These are phyloP conservation scores for Heliocidaris erythrogramma DNA, from an alignment of 35 echinoderm and acorn worm species.

Conservation along the genomic window DNA sequence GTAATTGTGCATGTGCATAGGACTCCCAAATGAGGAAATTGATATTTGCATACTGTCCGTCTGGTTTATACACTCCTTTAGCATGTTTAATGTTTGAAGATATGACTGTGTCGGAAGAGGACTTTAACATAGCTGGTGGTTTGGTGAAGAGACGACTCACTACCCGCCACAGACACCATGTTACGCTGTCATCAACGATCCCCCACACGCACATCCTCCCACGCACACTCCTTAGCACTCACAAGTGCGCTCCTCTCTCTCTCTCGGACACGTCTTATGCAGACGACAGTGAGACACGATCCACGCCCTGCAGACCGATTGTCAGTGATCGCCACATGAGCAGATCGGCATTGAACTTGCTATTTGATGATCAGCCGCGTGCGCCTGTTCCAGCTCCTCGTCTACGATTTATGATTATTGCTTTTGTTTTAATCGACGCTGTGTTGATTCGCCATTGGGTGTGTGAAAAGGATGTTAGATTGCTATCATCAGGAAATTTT, in stretches of 20 bases:
- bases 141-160: not conserved
- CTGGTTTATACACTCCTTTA: not conserved
- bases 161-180: not conserved
- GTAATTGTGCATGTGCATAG: not conserved
- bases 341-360: not conserved
- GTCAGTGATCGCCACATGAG: not conserved
- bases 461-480: not conserved
- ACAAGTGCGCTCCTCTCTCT: not conserved
- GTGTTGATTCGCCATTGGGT: not conserved
- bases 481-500: not conserved
- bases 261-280: not conserved
- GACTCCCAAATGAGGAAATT: not conserved
- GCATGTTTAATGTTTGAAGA: not conserved
- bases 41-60: not conserved
- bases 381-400: not conserved
- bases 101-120: not conserved
- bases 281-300: not conserved
- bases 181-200: not conserved
- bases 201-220: not conserved
- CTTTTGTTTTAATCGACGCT: not conserved
- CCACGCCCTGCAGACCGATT: not conserved
- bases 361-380: not conserved
- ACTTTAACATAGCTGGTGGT: not conserved
- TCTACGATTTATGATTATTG: not conserved
- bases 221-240: not conserved